These are phyloP conservation scores for Synanthedon tipuliformis DNA, from an alignment of 2,888 invertebrate genomes.

Conservation along the genomic window DNA sequence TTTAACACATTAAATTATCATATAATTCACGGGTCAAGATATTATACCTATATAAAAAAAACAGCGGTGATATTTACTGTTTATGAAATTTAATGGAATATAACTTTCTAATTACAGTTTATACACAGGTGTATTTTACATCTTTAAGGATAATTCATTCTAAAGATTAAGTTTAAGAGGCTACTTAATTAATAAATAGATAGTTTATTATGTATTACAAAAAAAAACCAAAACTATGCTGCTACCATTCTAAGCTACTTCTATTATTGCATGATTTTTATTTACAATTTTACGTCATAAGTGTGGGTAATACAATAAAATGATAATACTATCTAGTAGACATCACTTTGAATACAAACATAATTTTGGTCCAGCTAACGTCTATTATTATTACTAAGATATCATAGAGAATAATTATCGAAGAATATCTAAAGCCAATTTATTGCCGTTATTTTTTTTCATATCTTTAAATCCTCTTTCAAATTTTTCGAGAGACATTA, in stretches of 20 bases:
- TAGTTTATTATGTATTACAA: slow-evolving; percentile 12
- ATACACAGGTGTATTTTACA: slow-evolving; percentile 61
- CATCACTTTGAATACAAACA: slow-evolving; percentile 51
- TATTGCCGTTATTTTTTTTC: too few species aligned
- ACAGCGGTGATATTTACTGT: slow-evolving; percentile 17
- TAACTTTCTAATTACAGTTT: slow-evolving; percentile 66
- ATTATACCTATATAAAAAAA: neutral
- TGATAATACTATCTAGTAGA: slow-evolving; percentile 5
- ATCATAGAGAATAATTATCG: slow-evolving; percentile 12
- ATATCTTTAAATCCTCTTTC: too few species aligned
- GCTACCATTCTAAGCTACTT: slow-evolving; percentile 38
- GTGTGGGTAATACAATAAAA: neutral
- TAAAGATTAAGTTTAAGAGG: slow-evolving; percentile 31
- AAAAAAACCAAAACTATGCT: slow-evolving; percentile 38
- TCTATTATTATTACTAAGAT: slow-evolving; percentile 54
- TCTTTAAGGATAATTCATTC: slow-evolving; percentile 28
- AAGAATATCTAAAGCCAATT: too few species aligned
- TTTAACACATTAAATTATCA: too few species aligned
- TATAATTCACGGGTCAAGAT: too few species aligned
- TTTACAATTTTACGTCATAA: slow-evolving; percentile 34
- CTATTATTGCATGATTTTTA: slow-evolving; percentile 64
- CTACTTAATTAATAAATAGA: slow-evolving; percentile 38
- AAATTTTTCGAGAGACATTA: too few species aligned
- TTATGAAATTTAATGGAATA: slow-evolving; percentile 67
- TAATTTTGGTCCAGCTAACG: slow-evolving; percentile 70